A percentile compares a stretch with the other conserved stretches of the same genome.
Evolutionary conservation across 2,113 vertebrate species (phyloP).

Genomic region (Upupa epops): DNA sequence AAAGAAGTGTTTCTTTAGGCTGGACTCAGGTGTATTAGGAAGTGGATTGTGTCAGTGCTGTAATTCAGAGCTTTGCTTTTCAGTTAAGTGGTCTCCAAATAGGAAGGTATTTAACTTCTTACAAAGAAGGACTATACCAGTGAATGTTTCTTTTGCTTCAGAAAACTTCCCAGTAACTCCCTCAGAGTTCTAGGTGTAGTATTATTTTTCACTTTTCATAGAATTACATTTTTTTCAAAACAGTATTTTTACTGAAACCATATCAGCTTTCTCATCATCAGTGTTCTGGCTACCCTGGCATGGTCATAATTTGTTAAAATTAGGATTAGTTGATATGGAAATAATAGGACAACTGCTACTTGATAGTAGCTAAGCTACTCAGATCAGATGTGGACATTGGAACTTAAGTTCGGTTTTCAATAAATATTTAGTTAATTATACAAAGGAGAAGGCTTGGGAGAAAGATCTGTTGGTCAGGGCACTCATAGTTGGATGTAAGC

Average conservation of each 20-base stretch:
- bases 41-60: neutral
- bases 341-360: neutral
- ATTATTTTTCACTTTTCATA: neutral
- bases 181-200: neutral
- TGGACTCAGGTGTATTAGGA: neutral
- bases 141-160: neutral
- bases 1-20: neutral
- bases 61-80: neutral
- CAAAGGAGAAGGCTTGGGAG: neutral
- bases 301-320: neutral
- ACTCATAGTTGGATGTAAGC: neutral
- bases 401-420: neutral
- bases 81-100: neutral
- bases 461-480: neutral
- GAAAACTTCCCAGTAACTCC: neutral
- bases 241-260: neutral
- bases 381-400: accelerated
- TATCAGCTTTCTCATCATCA: neutral
- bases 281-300: neutral
- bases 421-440: neutral
- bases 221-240: neutral
- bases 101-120: neutral
- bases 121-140: neutral
- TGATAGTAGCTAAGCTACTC: neutral
- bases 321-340: neutral